Evolutionary conservation across 2,113 vertebrate species (phyloP).

Genomic region (Cynopterus brachyotis): DNA sequence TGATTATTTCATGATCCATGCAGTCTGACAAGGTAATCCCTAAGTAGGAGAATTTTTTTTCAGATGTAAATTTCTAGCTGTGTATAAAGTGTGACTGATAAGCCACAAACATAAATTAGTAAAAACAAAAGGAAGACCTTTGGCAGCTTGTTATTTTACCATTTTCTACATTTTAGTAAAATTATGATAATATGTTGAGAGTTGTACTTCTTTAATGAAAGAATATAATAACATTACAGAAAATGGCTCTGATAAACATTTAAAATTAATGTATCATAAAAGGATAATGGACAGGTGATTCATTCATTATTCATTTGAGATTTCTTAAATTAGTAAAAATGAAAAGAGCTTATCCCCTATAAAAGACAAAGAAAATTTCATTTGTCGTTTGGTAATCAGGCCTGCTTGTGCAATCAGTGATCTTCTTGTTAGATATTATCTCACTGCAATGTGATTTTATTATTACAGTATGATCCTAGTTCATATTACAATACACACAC

Average conservation of each 20-base stretch:
- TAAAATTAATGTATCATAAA: conserved; percentile 7
- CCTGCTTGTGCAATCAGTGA: not conserved
- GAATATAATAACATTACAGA: conserved; percentile 34
- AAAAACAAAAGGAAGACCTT: conserved; percentile 33
- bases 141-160: conserved; percentile 38
- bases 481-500: not conserved
- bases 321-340: conserved; percentile 43
- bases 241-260: conserved; percentile 32
- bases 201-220: conserved; percentile 31
- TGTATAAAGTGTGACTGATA: not conserved
- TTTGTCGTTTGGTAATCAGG: not conserved
- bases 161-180: conserved; percentile 52
- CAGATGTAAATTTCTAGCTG: not conserved
- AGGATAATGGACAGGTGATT: conserved; percentile 11
- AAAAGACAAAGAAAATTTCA: not conserved
- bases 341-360: not conserved
- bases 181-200: not conserved
- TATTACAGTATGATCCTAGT: not conserved
- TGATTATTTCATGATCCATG: not conserved
- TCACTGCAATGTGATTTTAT: conserved; percentile 3
- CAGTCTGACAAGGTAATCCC: conserved; percentile 37
- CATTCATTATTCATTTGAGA: not conserved
- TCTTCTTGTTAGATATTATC: not conserved
- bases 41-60: not conserved
- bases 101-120: conserved; percentile 31